Evolutionary conservation across 2,113 vertebrate genomes (phyloP).

Genomic region (Malaclemys terrapin): DNA sequence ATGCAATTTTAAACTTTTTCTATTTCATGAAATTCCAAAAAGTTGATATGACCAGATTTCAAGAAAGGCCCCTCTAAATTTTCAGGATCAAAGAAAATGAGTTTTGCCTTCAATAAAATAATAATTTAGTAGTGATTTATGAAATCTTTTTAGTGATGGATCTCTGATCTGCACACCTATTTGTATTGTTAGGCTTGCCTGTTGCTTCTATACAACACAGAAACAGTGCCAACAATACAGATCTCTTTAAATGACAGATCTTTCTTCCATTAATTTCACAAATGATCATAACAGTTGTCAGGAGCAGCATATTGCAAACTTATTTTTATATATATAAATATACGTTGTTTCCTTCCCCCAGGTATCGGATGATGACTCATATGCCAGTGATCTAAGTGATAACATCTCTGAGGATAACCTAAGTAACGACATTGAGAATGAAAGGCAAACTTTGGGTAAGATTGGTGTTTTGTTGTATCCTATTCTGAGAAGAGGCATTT

Average conservation of each 20-base stretch:
- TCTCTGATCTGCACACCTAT: background rate
- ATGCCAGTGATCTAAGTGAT: slow-evolving; percentile 97
- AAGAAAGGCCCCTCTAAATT: background rate
- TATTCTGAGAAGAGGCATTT: slow-evolving; percentile 4
- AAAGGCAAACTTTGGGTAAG: slow-evolving; percentile 88
- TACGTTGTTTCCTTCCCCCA: slow-evolving; percentile 63
- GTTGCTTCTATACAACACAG: background rate
- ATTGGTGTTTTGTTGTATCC: background rate
- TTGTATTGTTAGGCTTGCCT: background rate
- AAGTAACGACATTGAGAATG: slow-evolving; percentile 89
- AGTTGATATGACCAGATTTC: background rate
- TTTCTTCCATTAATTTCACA: background rate
- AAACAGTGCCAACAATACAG: background rate
- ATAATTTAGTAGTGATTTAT: background rate
- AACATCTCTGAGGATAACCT: slow-evolving; percentile 95
- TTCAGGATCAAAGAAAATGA: background rate
- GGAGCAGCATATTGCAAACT: background rate
- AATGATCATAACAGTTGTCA: background rate
- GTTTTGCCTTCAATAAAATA: background rate
- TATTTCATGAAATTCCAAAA: background rate
- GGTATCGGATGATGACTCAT: slow-evolving; percentile 96
- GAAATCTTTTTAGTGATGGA: background rate
- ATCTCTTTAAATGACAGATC: background rate
- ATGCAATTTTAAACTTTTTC: background rate
- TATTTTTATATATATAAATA: background rate